Evolutionary conservation across 2,888 invertebrate genomes (phyloP).

Genomic region (Tipula lateralis): DNA sequence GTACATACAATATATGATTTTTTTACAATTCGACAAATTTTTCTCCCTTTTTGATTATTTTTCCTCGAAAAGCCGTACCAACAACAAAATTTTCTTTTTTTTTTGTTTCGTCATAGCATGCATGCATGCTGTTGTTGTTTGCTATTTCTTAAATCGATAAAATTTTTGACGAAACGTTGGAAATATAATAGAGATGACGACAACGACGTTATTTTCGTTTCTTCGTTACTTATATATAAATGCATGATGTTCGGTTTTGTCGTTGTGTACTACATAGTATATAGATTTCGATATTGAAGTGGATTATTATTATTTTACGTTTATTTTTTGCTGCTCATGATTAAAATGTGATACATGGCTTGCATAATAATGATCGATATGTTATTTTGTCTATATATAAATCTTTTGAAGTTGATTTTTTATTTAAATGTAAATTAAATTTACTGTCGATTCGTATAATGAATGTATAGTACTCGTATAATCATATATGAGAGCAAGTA

Average conservation of each 20-base stretch:
- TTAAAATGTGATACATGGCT: background rate
- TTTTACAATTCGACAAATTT: background rate
- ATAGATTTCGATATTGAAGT: background rate
- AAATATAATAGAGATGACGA: background rate
- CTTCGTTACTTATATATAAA: background rate
- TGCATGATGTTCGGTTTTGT: background rate
- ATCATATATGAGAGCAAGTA: too few species aligned
- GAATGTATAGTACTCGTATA: too few species aligned
- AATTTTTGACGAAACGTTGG: background rate
- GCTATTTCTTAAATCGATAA: background rate
- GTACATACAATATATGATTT: background rate
- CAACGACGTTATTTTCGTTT: conserved; percentile 3
- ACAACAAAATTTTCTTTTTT: background rate
- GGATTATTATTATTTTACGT: background rate
- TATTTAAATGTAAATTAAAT: background rate
- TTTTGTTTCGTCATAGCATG: background rate
- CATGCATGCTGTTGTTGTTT: background rate
- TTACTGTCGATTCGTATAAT: too few species aligned
- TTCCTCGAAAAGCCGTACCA: background rate
- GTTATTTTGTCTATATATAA: background rate
- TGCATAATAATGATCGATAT: conserved; percentile 19
- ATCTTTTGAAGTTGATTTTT: background rate
- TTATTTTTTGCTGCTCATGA: background rate
- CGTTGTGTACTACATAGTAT: background rate
- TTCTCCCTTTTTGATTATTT: background rate